These are phyloP conservation scores for Matsumyia berberina DNA, from an alignment of 2,888 invertebrate genomes.

Conservation along the genomic window DNA sequence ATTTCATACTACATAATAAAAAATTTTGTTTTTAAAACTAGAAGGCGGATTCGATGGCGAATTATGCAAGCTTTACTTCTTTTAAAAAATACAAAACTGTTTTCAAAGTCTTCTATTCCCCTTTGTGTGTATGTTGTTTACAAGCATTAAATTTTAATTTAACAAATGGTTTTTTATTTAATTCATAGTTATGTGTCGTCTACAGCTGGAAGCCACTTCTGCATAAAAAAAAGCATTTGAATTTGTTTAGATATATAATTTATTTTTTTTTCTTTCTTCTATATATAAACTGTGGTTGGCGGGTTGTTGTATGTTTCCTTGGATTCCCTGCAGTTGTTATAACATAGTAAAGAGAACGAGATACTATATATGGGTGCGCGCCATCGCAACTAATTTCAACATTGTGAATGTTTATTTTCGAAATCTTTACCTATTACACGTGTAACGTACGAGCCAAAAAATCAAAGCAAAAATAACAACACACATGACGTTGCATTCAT, in stretches of 20 bases:
- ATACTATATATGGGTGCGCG: conserved; percentile 37
- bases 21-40: conserved; percentile 25
- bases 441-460: conserved; percentile 55
- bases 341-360: conserved; percentile 52
- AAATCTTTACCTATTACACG: conserved; percentile 42
- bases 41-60: conserved; percentile 23
- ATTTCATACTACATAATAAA: conserved; percentile 1
- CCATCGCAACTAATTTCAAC: conserved; percentile 69
- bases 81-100: too few relatives aligned
- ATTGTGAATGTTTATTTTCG: conserved; percentile 60
- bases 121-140: conserved; percentile 63
- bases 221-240: conserved; percentile 45
- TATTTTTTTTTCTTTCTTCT: conserved; percentile 23
- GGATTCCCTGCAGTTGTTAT: conserved; percentile 55
- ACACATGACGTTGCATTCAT: conserved; percentile 69
- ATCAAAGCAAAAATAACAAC: conserved; percentile 55
- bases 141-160: conserved; percentile 59
- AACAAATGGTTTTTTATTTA: conserved; percentile 64
- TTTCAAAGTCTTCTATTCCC: conserved; percentile 2
- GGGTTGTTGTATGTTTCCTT: conserved; percentile 70
- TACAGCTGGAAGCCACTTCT: conserved; percentile 60
- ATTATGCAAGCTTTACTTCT: conserved; percentile 48
- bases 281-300: conserved; percentile 59
- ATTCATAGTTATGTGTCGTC: conserved; percentile 72
- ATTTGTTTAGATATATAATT: conserved; percentile 50